Base-by-base conservation (phyloP, 2,888 invertebrate genomes). In the Tetragonula carbonaria region DNA sequence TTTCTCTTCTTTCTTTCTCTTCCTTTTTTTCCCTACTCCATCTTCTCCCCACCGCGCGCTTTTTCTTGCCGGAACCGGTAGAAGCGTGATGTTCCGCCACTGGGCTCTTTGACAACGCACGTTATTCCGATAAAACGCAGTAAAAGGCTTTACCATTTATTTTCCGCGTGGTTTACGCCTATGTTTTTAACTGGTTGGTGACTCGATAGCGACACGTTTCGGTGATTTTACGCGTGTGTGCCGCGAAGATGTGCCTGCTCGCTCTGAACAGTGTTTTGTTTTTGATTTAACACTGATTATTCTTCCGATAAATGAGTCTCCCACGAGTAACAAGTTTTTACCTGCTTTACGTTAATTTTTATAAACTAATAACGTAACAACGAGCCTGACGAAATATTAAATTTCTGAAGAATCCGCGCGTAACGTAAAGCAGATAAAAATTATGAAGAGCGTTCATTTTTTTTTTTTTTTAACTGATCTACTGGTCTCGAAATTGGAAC, bases 11-110 rank as follows among this genome's bases (percentile, higher is more conserved):
- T 65, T 53, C 14, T 45, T n/a, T 23, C 45, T 33, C 55, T 21
- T 68, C 51, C 23, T 63, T 50, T 73, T 55, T 21, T 55, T 72
- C n/a, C 38, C 74, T 51, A 1, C 28, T 50, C 23, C 68, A 75
- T 62, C 33, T 28, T 28, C 59, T n/a, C 55, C 38, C 38, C 53
- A 66, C 13, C 67, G 28, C 70, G 70, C 18, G 33, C 74, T 59
- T 84, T 74, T 82, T 81, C 74, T 72, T 67, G 28, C 63, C 76
- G 81, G 78, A 86, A 87, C 82, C 86, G 82, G 84, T 86, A 84
- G 74, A 68, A 71, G 77, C 74, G 65, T 28, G 74, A 70, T 74
- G 80, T 80, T 85, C 77, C 80, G 75, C 78, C 78, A 84, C 76
- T 84, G 79, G 74, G n/a, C 63, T 78, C 81, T 85, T 86, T 85